A percentile compares a stretch with the other conserved stretches of the same genome.
These are phyloP conservation scores for Cordylochernes scorpioides DNA, from an alignment of 2,888 invertebrate species.

Conservation along the genomic window DNA sequence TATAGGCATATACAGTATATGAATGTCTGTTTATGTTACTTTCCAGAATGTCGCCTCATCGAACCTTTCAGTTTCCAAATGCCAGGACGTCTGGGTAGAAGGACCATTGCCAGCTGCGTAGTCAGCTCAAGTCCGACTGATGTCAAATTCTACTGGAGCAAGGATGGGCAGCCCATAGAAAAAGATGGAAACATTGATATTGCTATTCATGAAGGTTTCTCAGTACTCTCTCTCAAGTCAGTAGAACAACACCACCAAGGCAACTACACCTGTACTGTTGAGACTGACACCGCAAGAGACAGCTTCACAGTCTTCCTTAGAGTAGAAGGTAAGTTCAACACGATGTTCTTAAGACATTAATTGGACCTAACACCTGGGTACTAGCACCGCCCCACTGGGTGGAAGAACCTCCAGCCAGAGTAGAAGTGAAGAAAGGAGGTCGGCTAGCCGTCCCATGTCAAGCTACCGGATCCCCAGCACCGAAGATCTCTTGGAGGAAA, in stretches of 20 bases:
- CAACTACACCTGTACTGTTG: conserved; percentile 11
- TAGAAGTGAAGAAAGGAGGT: conserved; percentile 2
- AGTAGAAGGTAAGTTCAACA: conserved; percentile 6
- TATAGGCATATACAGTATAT: no score
- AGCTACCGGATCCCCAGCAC: conserved; percentile 11
- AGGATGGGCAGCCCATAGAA: conserved; percentile 2
- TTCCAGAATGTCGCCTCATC: conserved; percentile 2
- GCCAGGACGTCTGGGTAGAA: conserved; percentile 4
- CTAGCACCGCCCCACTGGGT: conserved; percentile 12
- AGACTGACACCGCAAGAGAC: not conserved
- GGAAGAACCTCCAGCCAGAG: conserved; percentile 9
- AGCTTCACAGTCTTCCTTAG: conserved; percentile 2
- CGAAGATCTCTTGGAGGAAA: conserved; percentile 7
- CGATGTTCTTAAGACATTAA: not conserved
- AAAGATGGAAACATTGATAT: conserved; percentile 3
- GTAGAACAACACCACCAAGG: conserved; percentile 4
- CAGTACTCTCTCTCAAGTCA: conserved; percentile 6
- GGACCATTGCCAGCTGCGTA: conserved; percentile 6
- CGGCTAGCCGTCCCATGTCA: conserved; percentile 5
- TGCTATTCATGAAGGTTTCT: conserved; percentile 4
- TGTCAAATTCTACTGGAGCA: conserved; percentile 6
- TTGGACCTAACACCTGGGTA: not conserved
- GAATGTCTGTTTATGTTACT: no score
- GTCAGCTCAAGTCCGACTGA: not conserved
- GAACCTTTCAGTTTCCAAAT: conserved; percentile 7